These are phyloP conservation scores for Aphidius ervi DNA, from an alignment of 1,140 invertebrate species.

Conservation along the genomic window DNA sequence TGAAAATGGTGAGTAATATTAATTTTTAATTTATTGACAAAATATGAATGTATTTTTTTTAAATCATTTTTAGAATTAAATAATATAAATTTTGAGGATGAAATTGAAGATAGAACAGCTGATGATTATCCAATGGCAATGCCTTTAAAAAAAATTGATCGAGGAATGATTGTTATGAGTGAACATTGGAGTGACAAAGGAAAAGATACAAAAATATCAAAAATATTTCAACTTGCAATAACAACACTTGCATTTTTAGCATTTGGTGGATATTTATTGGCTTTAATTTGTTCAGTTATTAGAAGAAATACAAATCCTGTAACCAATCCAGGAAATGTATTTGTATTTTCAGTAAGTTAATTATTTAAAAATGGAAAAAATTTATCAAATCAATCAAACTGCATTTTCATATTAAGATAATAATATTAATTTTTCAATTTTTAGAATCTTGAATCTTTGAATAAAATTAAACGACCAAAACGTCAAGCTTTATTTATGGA, in stretches of 20 bases:
- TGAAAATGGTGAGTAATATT: constrained; percentile 28
- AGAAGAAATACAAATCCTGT: constrained; percentile 47
- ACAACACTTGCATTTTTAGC: constrained; percentile 72
- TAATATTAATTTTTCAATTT: constrained; percentile 17
- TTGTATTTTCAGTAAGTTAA: constrained; percentile 43
- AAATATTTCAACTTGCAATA: constrained; percentile 67
- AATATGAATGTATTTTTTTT: too few species aligned
- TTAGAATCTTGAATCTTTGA: constrained; percentile 33
- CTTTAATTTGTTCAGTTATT: constrained; percentile 67
- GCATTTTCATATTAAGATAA: too few species aligned
- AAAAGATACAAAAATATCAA: constrained; percentile 56
- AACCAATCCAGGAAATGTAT: constrained; percentile 31
- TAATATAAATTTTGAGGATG: constrained; percentile 4
- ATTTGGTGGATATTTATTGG: constrained; percentile 73
- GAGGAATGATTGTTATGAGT: constrained; percentile 44
- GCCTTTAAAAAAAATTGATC: constrained; percentile 28
- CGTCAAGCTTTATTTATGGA: constrained; percentile 29
- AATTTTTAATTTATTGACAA: constrained; percentile 10
- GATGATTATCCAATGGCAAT: constrained; percentile 27
- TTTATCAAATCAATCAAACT: neutral
- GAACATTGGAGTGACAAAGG: constrained; percentile 52
- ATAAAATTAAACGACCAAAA: constrained; percentile 39
- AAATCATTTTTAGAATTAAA: constrained; percentile 18
- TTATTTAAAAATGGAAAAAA: neutral
- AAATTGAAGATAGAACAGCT: constrained; percentile 22